These are phyloP conservation scores for Clanis bilineata DNA, from an alignment of 2,888 invertebrate genomes.

Conservation along the genomic window DNA sequence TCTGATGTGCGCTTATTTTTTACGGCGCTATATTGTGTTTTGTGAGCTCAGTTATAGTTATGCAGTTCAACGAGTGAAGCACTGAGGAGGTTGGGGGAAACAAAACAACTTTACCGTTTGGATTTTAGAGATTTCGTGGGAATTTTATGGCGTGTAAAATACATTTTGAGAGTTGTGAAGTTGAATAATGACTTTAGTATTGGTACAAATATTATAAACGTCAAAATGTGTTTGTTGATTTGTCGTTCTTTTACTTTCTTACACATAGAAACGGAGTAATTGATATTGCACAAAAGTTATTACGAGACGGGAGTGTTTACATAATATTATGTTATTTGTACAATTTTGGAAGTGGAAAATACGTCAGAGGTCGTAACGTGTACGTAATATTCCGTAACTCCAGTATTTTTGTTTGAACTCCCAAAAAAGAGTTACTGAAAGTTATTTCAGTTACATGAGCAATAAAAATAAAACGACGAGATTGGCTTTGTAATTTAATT, in stretches of 20 bases:
- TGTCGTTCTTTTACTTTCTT: no score
- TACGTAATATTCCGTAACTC: neutral
- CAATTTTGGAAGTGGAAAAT: neutral
- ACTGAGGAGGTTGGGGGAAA: slow-evolving; percentile 67
- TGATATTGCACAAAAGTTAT: no score
- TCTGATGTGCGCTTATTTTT: slow-evolving; percentile 83
- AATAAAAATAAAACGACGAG: neutral
- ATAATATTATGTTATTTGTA: neutral
- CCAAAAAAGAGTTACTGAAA: no score
- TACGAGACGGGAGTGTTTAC: no score
- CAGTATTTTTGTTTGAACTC: neutral
- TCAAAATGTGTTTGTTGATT: no score
- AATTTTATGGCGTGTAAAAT: slow-evolving; percentile 29
- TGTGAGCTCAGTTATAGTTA: slow-evolving; percentile 71
- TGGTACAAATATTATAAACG: no score
- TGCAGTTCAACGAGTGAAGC: slow-evolving; percentile 79
- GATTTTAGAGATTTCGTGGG: slow-evolving; percentile 49
- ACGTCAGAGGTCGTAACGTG: neutral
- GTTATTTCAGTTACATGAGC: slow-evolving; percentile 8
- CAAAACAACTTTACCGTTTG: slow-evolving; percentile 69
- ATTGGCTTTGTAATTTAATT: neutral
- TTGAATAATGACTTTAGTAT: neutral
- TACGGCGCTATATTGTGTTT: slow-evolving; percentile 79
- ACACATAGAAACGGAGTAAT: no score
- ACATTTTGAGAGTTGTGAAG: neutral